Percentiles rank a stretch among this genome's conserved stretches.
Conservation (phyloP, 1,140 invertebrate genomes). For the Armadillidium nasatum region DNA sequence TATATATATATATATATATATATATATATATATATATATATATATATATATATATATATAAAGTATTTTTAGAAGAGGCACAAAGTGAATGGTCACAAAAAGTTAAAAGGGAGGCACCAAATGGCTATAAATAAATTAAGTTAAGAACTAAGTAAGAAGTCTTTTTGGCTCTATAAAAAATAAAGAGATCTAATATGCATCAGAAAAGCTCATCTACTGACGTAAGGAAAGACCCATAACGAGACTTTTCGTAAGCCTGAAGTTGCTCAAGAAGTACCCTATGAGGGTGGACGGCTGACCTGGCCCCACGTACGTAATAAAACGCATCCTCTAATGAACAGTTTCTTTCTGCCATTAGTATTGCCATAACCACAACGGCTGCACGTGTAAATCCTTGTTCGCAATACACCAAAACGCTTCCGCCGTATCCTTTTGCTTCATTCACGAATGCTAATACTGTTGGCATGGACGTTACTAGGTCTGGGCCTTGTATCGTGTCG, state of each 20-base stretch:
- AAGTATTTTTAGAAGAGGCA: too few species aligned
- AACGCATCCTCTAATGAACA: conserved; percentile 49
- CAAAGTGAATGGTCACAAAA: too few species aligned
- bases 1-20: too few species aligned
- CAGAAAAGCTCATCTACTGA: conserved; percentile 46
- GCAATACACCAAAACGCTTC: conserved; percentile 46
- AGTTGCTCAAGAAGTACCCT: conserved; percentile 45
- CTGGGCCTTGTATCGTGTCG: conserved; percentile 23
- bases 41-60: too few species aligned
- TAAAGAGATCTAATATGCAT: conserved; percentile 11
- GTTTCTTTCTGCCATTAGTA: conserved; percentile 45
- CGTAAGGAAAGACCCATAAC: conserved; percentile 47
- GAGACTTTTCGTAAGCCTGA: conserved; percentile 45
- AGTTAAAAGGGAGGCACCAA: background rate
- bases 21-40: too few species aligned
- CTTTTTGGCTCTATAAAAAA: background rate
- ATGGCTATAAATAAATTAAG: background rate
- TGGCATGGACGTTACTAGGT: conserved; percentile 38
- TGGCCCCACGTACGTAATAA: conserved; percentile 47
- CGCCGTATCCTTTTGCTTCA: conserved; percentile 43
- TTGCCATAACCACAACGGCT: conserved; percentile 46
- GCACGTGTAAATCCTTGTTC: conserved; percentile 48
- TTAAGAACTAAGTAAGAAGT: background rate
- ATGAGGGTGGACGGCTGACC: conserved; percentile 47
- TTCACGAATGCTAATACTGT: conserved; percentile 44